phyloP scores from a whole-genome alignment of 2,113 vertebrate genomes.

The Dipodomys stephensi region DNA sequence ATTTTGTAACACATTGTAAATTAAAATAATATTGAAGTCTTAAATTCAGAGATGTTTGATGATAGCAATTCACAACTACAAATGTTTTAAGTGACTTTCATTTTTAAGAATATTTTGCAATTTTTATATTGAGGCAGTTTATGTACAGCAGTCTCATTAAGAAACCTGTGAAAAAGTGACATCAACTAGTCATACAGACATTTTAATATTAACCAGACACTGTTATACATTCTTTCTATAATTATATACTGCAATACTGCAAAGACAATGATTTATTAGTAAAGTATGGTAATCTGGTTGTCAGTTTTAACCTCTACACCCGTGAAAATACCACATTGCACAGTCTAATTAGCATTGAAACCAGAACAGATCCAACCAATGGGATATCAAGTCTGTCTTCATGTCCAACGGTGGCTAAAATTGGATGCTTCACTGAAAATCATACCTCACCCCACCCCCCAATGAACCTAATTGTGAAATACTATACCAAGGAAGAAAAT shows the following conservation, averaged over 20 bases:
- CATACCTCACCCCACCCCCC: not conserved
- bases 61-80: not conserved
- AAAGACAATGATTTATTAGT: constrained; percentile 38
- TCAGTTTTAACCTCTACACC: constrained; percentile 10
- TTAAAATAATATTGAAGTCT: not conserved
- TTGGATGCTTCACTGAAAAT: constrained; percentile 3
- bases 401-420: not conserved
- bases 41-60: not conserved
- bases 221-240: not conserved
- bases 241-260: not conserved
- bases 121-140: constrained; percentile 17
- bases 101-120: not conserved
- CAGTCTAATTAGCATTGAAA: constrained; percentile 42
- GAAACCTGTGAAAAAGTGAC: constrained; percentile 22
- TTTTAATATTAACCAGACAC: constrained; percentile 22
- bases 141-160: constrained; percentile 5
- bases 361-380: not conserved
- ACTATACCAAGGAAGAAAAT: constrained; percentile 20
- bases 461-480: constrained; percentile 18
- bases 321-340: constrained; percentile 31
- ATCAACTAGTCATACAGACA: not conserved
- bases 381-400: not conserved
- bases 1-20: not conserved
- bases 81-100: constrained; percentile 16
- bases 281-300: constrained; percentile 12